A percentile compares a stretch with the other conserved stretches of the same genome.
Conservation (phyloP, 1,140 invertebrate genomes). For the Bradynema listronoti region DNA sequence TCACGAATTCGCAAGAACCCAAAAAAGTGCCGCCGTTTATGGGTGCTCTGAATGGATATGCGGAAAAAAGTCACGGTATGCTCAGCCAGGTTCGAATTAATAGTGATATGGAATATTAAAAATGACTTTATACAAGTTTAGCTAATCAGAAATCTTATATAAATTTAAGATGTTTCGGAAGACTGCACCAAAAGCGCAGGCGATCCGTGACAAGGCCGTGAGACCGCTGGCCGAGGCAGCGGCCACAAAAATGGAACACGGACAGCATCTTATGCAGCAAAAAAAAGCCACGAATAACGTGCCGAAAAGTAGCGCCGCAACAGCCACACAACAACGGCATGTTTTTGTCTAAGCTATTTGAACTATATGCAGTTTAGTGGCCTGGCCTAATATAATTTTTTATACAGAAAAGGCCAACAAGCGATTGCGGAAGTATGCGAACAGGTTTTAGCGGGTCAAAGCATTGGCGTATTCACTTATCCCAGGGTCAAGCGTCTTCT, state of each 20-base stretch:
- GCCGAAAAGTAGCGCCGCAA: constrained; percentile 65
- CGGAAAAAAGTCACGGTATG: constrained; percentile 53
- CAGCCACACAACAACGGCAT: constrained; percentile 35
- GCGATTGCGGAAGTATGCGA: constrained; percentile 72
- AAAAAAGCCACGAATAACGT: constrained; percentile 60
- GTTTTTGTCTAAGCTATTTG: neutral
- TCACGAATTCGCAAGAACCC: no score
- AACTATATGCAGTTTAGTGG: constrained; percentile 6
- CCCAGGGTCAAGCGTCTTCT: constrained; percentile 88
- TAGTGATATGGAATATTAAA: neutral
- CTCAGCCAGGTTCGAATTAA: constrained; percentile 33
- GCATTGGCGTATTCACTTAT: constrained; percentile 89
- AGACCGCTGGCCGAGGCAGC: constrained; percentile 51
- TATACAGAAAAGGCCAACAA: constrained; percentile 64
- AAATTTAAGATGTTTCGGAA: constrained; percentile 42
- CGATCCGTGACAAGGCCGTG: constrained; percentile 55
- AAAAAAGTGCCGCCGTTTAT: constrained; percentile 51
- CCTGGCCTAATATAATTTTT: constrained; percentile 17
- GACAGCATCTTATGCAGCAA: constrained; percentile 46
- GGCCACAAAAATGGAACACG: constrained; percentile 52
- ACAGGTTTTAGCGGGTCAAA: constrained; percentile 86
- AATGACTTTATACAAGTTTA: neutral
- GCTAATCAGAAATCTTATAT: neutral
- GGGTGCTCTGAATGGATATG: constrained; percentile 55
- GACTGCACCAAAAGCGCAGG: constrained; percentile 57